Evolutionary conservation across 2,888 invertebrate species (phyloP), one percentile per base, ranked within the genome.

Genomic region (Hydrotaea cyrtoneurina): DNA sequence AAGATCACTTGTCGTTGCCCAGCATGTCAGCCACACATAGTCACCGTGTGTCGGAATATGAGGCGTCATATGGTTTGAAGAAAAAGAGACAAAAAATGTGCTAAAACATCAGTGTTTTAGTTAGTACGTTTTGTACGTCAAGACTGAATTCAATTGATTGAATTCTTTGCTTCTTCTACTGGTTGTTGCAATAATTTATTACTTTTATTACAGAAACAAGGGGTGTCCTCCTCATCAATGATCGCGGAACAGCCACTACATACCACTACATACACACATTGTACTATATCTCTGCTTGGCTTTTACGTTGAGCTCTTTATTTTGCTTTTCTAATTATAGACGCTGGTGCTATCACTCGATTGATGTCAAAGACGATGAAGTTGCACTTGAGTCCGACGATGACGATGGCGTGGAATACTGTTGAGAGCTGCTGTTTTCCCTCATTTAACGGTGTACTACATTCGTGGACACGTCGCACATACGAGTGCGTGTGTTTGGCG

Each of bases 361-460:
- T 23, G 69, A 69, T 46, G 69, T 46, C 46, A 43, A 5, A 21
- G 69, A 11, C 23, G n/a, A 69, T 69, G 69, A 43, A 39, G 39
- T 39, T 66, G 66, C 66, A 36, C 64, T 64, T 31, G 69, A 2
- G 19, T 13, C 23, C 3, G 59, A 59, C 8, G 55, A 55, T 21
- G 21, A 55, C 13, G 55, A 21, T 21, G 55, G 84, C 78, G 84
- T 84, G 84, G 81, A 81, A 81, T 78, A 78, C 72, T 81, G 11
- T 43, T 39, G 69, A 79, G 43, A 11, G 26, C 11, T 57, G 53
- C 39, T 74, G 13, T 21, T 74, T 46, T 69, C 43, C 19, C 69
- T 82, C 77, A 82, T 85, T 85, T 85, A 85, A 85, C 85, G 85
- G 85, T 82, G 82, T 82, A 82, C 79, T 85, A 71, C 77, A 69